A percentile compares a stretch with the other conserved stretches of the same genome.
phyloP scores from a whole-genome alignment of 2,888 invertebrate genomes.

The Phengaris arion region DNA sequence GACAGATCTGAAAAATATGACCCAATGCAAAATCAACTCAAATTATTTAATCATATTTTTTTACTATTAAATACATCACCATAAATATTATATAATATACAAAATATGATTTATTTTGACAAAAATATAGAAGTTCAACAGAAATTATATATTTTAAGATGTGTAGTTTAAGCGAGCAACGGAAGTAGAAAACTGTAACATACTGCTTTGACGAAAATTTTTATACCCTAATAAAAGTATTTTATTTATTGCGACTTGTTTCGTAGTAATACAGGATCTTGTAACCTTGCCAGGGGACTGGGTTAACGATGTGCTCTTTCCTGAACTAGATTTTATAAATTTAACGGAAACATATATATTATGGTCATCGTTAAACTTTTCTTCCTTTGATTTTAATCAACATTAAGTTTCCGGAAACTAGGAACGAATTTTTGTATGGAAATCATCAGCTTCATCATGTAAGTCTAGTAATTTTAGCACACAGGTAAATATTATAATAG shows the following conservation, averaged over 20 bases:
- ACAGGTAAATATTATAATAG: too few species aligned
- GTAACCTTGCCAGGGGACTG: constrained; percentile 22
- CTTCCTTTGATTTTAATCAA: not conserved
- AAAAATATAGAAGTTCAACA: not conserved
- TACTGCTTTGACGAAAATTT: constrained; percentile 21
- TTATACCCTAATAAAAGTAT: constrained; percentile 20
- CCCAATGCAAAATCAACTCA: not conserved
- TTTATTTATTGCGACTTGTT: constrained; percentile 24
- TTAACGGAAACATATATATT: not conserved
- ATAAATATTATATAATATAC: not conserved
- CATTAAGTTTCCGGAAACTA: not conserved
- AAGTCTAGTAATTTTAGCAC: too few species aligned
- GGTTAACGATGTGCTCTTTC: constrained; percentile 19
- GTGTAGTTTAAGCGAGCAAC: not conserved
- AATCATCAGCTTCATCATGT: too few species aligned
- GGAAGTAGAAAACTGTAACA: constrained; percentile 17
- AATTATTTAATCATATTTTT: not conserved
- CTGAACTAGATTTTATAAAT: not conserved
- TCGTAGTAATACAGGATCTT: constrained; percentile 24
- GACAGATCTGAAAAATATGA: not conserved
- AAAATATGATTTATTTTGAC: not conserved
- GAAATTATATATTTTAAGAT: not conserved
- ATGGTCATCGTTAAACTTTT: not conserved
- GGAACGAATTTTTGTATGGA: not conserved
- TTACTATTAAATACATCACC: not conserved